A percentile compares a stretch with the other conserved stretches of the same genome.
phyloP scores from a whole-genome alignment of 2,113 vertebrate genomes.

The Calidris pugnax region DNA sequence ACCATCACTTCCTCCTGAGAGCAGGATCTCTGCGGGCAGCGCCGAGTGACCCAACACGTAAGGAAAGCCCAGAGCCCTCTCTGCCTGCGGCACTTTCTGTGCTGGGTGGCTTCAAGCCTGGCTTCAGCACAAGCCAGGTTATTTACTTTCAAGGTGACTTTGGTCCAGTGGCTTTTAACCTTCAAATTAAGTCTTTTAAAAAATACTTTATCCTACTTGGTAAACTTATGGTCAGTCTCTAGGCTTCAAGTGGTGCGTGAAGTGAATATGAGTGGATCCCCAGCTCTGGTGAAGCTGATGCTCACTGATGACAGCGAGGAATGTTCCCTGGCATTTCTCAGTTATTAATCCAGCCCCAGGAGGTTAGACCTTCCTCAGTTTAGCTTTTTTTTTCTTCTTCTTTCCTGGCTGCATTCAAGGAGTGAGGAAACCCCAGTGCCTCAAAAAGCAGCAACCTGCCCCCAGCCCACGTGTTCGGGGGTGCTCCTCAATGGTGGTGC shows the following conservation, averaged over 20 bases:
- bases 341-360: not conserved
- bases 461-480: not conserved
- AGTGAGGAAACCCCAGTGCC: not conserved
- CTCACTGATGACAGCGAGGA: not conserved
- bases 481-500: not conserved
- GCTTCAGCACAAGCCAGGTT: not conserved
- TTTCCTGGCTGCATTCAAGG: not conserved
- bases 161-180: not conserved
- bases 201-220: not conserved
- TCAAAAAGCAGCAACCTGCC: not conserved
- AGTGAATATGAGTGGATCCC: not conserved
- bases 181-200: not conserved
- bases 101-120: not conserved
- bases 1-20: not conserved
- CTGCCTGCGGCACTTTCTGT: not conserved
- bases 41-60: rapidly evolving
- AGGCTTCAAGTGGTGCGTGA: rapidly evolving
- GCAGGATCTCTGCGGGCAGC: not conserved
- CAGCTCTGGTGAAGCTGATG: not conserved
- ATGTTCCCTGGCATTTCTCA: constrained; percentile 20
- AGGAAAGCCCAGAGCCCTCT: not conserved
- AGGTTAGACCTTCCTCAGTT: not conserved
- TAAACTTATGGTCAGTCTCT: not conserved
- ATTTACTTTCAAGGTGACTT: not conserved
- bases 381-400: not conserved